These are phyloP conservation scores for Menura novaehollandiae DNA, from an alignment of 2,113 vertebrate genomes.

Conservation along the genomic window DNA sequence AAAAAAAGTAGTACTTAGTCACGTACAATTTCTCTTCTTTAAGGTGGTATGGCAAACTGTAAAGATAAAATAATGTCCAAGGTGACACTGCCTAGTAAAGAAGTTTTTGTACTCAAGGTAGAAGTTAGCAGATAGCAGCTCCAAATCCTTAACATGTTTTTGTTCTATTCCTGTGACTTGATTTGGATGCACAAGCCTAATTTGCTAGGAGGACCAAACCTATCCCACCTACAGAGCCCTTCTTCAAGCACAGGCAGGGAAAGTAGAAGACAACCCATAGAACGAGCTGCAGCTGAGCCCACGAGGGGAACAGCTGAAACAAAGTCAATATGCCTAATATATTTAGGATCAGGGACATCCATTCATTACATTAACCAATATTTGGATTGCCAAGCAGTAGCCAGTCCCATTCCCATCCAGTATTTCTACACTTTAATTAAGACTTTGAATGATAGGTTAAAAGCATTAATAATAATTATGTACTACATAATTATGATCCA, in stretches of 20 bases:
- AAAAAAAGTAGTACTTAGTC: background rate
- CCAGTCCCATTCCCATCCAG: background rate
- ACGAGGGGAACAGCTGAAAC: background rate
- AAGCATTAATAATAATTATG: background rate
- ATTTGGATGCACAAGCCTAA: background rate
- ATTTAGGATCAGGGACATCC: background rate
- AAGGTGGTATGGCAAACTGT: background rate
- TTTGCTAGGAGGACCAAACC: background rate
- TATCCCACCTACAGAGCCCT: background rate
- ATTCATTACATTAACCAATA: background rate
- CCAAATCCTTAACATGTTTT: background rate
- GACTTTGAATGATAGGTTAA: background rate
- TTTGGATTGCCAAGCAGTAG: background rate
- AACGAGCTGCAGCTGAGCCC: background rate
- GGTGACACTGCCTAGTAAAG: background rate
- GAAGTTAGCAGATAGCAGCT: background rate
- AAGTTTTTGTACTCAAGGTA: background rate
- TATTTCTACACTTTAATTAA: background rate
- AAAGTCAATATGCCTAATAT: background rate
- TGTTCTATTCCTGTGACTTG: background rate
- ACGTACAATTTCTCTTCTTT: background rate
- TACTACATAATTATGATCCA: background rate
- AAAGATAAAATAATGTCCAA: background rate
- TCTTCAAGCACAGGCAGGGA: background rate
- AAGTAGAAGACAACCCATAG: background rate